Evolutionary conservation across 2,113 vertebrate species (phyloP), one percentile per base, ranked within the genome.

Genomic region (Phylloscopus whistleri): DNA sequence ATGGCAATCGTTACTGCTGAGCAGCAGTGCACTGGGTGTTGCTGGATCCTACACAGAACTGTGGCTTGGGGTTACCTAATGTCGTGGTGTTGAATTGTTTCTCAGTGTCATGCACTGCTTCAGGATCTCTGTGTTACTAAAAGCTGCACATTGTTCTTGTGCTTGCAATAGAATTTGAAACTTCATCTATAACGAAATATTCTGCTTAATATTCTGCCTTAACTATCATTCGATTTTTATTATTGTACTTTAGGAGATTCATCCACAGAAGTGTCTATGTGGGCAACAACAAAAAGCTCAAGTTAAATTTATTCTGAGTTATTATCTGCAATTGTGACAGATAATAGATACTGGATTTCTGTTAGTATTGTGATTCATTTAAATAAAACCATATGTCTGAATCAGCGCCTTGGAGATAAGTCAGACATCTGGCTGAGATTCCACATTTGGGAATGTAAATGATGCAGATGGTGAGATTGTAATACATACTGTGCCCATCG

Each of bases 371-470:
- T 90, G 82, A 92, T 94, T 97, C 75, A 46, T 84, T 95, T 93
- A 89, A 96, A 97, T 96, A 91, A 84, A 97, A 87, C 44, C 95
- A 96, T 89, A 94, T 96, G 95, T 74, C 80, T 19, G 7, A 83
- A 96, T 85, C 80, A 93, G 58, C 2, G 11, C 59, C 84, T 93
- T 96, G 91, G 89, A 94, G 93, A 93, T 82, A 88, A 91, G 75
- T 89, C 93, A 95, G 96, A 94, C 89, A 91, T 96, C 80, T 94
- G 95, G 85, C 94, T 89, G 92, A 93, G 87, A 96, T 77, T 95
- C 27, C 84, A 43, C 28, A 1, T 88, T 96, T 80, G 91, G 85
- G 94, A 97, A 96, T 91, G 78, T 63, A 92, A 96, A 75, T 77
- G 77, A 43, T 91, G 96, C 80, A 93, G 80, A 84, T 91, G 88